phyloP scores from a whole-genome alignment of 2,113 vertebrate species.

The Triplophysa tibetana region DNA sequence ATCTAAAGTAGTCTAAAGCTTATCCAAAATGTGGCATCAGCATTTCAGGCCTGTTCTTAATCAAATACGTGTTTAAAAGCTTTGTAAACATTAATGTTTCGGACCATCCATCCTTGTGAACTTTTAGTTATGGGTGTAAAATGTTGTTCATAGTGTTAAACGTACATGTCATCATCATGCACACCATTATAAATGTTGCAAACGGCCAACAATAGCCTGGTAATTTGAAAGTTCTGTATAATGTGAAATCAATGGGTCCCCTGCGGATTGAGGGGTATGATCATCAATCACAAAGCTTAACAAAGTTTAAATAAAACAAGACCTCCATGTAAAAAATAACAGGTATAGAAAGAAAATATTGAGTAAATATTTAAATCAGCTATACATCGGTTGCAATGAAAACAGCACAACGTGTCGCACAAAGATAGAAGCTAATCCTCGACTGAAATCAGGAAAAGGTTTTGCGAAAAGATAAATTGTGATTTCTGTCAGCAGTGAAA shows the following conservation, averaged over 20 bases:
- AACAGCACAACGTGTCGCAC: neutral
- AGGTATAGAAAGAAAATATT: conserved; percentile 49
- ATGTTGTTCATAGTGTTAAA: conserved; percentile 16
- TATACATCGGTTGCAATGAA: neutral
- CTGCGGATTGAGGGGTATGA: conserved; percentile 46
- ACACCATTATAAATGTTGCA: conserved; percentile 48
- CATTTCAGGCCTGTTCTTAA: conserved; percentile 25
- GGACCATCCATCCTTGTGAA: neutral
- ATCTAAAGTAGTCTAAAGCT: conserved; percentile 37
- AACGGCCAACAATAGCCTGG: conserved; percentile 48
- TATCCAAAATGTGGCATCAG: neutral
- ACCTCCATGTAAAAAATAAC: conserved; percentile 50
- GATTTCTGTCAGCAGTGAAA: conserved; percentile 1
- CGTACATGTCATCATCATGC: conserved; percentile 25
- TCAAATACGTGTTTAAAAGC: neutral
- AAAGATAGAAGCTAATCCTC: neutral
- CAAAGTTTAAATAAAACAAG: conserved; percentile 66
- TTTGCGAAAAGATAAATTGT: neutral
- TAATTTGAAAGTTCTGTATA: conserved; percentile 55
- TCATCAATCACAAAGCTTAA: conserved; percentile 59
- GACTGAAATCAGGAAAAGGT: conserved; percentile 1
- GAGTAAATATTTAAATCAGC: conserved; percentile 43
- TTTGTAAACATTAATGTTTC: neutral
- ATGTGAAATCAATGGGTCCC: conserved; percentile 68
- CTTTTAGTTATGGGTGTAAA: neutral